Percentiles rank a stretch among this genome's conserved stretches.
Conservation (phyloP, 2,113 vertebrate species). For the Peromyscus leucopus region DNA sequence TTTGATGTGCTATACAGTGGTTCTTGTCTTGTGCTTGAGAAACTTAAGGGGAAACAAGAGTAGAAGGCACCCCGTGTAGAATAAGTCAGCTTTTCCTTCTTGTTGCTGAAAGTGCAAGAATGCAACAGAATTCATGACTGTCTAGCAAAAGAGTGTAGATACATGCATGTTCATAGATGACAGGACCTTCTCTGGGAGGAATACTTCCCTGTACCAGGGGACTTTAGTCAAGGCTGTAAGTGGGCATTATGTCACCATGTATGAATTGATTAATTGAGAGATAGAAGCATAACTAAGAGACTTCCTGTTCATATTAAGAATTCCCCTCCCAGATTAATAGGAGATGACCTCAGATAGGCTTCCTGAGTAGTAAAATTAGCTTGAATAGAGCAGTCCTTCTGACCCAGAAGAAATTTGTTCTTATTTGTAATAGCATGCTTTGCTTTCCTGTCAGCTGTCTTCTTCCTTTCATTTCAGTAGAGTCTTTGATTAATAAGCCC, state of each 20-base stretch:
- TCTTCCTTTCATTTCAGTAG: not conserved
- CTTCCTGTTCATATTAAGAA: rapidly evolving
- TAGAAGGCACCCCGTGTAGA: not conserved
- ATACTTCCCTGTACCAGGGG: not conserved
- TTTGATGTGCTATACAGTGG: rapidly evolving
- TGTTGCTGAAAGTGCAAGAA: not conserved
- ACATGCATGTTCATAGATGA: not conserved
- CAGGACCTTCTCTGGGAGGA: not conserved
- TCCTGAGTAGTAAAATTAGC: not conserved
- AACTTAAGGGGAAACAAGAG: not conserved
- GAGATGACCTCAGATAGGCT: not conserved
- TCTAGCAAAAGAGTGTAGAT: not conserved
- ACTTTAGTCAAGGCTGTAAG: not conserved
- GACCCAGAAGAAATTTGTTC: not conserved
- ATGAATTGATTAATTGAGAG: not conserved
- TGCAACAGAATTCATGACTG: rapidly evolving
- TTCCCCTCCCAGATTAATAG: not conserved
- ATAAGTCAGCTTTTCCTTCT: not conserved
- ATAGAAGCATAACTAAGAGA: not conserved
- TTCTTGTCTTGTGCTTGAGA: not conserved
- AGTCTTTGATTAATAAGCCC: not conserved
- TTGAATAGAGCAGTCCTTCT: not conserved
- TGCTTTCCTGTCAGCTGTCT: not conserved
- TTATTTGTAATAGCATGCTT: not conserved
- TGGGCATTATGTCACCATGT: not conserved